Evolutionary conservation across 2,888 invertebrate genomes (phyloP).

Genomic region (Coecobrya sp.): DNA sequence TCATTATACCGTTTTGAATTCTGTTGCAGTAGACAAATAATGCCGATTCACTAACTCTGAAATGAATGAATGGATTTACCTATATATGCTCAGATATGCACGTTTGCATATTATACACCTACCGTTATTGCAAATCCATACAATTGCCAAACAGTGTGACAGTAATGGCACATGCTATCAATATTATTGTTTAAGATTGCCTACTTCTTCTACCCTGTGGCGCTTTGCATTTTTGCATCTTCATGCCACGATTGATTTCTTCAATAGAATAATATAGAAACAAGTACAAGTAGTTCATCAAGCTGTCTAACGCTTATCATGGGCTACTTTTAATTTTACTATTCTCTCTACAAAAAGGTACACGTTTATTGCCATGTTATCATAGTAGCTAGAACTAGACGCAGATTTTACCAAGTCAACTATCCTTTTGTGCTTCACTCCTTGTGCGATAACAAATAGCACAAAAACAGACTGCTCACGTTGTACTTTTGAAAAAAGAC

Average conservation of each 20-base stretch:
- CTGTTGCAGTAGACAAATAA: too few relatives aligned
- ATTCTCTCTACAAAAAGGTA: neutral
- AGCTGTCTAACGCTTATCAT: neutral
- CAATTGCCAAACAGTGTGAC: too few relatives aligned
- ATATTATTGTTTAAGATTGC: too few relatives aligned
- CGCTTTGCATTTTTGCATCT: neutral
- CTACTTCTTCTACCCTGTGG: too few relatives aligned
- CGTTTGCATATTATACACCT: too few relatives aligned
- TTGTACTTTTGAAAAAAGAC: constrained; percentile 12
- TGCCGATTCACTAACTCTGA: too few relatives aligned
- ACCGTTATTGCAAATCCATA: too few relatives aligned
- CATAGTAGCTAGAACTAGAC: neutral
- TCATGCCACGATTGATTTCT: neutral
- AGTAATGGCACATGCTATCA: too few relatives aligned
- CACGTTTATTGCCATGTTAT: neutral
- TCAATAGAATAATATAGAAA: neutral
- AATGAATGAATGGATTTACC: too few relatives aligned
- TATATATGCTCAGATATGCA: too few relatives aligned
- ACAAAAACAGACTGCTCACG: neutral
- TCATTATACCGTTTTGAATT: too few relatives aligned
- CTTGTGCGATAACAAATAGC: neutral
- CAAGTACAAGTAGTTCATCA: neutral
- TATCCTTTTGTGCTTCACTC: neutral
- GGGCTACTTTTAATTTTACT: constrained; percentile 7
- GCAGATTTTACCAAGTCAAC: neutral